Conservation (phyloP, 2,113 vertebrate species). For the Pluvialis apricaria region DNA sequence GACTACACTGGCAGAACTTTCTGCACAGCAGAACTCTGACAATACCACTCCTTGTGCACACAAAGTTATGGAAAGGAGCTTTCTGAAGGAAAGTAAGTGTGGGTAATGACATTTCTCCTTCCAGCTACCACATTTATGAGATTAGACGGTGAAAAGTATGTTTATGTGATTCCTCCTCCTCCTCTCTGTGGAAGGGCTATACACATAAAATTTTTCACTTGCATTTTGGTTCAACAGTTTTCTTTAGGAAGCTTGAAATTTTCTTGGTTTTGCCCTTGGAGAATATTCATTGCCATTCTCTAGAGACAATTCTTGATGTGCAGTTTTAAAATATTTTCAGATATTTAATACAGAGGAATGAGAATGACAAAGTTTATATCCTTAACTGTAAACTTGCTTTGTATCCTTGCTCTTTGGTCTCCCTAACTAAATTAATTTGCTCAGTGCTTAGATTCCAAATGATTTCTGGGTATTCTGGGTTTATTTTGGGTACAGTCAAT, state of each 20-base stretch:
- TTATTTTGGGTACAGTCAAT: background rate
- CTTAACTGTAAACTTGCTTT: background rate
- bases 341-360: background rate
- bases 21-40: background rate
- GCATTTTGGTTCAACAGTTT: background rate
- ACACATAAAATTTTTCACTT: background rate
- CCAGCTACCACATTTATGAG: background rate
- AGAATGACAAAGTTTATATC: background rate
- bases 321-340: background rate
- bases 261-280: background rate
- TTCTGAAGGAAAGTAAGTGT: background rate
- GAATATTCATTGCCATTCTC: background rate
- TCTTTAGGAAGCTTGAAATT: background rate
- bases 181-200: background rate
- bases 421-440: background rate
- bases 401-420: background rate
- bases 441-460: background rate
- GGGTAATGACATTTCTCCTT: background rate
- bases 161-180: background rate
- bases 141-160: background rate
- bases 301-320: background rate
- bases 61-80: background rate
- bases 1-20: background rate
- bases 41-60: background rate
- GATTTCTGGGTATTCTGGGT: background rate